A percentile compares a stretch with the other conserved stretches of the same genome.
These are phyloP conservation scores for Rousettus leschenaultii DNA, from an alignment of 2,113 vertebrate genomes.

Conservation along the genomic window DNA sequence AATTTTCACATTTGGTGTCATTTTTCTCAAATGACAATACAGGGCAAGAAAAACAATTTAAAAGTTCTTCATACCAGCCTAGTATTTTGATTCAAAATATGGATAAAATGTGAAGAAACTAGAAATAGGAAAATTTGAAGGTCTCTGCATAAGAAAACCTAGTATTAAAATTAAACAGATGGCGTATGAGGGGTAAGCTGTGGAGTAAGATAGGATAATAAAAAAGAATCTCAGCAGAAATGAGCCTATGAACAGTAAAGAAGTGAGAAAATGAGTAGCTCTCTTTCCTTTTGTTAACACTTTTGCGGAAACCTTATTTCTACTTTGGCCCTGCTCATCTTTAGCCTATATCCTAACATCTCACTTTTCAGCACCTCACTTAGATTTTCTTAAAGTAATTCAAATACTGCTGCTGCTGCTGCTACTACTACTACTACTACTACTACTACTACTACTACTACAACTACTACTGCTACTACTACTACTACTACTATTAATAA, in stretches of 20 bases:
- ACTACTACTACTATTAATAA: not conserved
- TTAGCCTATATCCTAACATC: not conserved
- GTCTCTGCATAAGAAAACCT: not conserved
- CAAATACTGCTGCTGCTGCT: not conserved
- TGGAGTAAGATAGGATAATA: not conserved
- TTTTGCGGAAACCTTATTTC: not conserved
- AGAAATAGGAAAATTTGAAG: not conserved
- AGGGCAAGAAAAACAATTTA: not conserved
- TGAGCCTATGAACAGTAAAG: not conserved
- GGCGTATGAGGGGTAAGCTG: not conserved
- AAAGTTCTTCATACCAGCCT: not conserved
- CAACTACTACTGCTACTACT: too few relatives aligned
- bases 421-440: too few relatives aligned
- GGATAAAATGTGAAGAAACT: not conserved
- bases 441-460: too few relatives aligned
- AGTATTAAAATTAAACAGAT: not conserved
- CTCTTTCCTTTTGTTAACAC: not conserved
- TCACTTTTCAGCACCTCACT: not conserved
- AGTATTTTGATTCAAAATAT: not conserved
- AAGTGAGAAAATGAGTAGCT: not conserved
- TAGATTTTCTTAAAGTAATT: constrained; percentile 29
- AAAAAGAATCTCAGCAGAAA: not conserved
- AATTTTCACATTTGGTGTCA: constrained; percentile 58
- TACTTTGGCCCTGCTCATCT: not conserved
- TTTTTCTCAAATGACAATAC: constrained; percentile 52